Conservation (phyloP, 2,113 vertebrate genomes). For the Hippocampus barbouri region DNA sequence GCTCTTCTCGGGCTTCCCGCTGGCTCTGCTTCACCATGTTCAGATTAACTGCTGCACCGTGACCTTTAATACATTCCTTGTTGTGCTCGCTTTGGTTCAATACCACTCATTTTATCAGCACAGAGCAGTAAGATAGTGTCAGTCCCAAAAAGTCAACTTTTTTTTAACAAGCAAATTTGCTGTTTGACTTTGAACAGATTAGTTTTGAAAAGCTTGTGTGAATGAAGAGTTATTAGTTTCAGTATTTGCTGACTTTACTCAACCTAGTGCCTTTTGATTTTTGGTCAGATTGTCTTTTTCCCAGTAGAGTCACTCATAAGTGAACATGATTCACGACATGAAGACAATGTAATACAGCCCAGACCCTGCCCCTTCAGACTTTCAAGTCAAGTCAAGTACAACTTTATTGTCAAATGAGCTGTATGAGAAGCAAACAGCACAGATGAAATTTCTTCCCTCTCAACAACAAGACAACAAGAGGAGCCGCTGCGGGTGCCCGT, state of each 20-base stretch:
- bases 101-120: slow-evolving; percentile 46
- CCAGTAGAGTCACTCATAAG: too few relatives aligned
- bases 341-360: too few relatives aligned
- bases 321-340: too few relatives aligned
- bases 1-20: slow-evolving; percentile 27
- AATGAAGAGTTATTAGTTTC: background rate
- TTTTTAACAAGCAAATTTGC: slow-evolving; percentile 28
- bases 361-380: too few relatives aligned
- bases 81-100: slow-evolving; percentile 44
- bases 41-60: slow-evolving; percentile 61
- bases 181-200: background rate
- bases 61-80: slow-evolving; percentile 58
- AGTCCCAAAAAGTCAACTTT: slow-evolving; percentile 26
- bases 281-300: too few relatives aligned
- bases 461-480: too few relatives aligned
- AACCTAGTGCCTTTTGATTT: background rate
- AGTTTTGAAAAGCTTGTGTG: background rate
- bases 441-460: too few relatives aligned
- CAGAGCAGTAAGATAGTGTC: slow-evolving; percentile 21
- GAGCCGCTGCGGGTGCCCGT: too few relatives aligned
- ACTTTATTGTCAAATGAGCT: too few relatives aligned
- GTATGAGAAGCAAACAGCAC: too few relatives aligned
- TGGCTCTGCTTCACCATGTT: slow-evolving; percentile 42
- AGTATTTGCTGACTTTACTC: background rate
- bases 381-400: too few relatives aligned